Conservation (phyloP, 2,113 vertebrate genomes). For the Proteles cristata region DNA sequence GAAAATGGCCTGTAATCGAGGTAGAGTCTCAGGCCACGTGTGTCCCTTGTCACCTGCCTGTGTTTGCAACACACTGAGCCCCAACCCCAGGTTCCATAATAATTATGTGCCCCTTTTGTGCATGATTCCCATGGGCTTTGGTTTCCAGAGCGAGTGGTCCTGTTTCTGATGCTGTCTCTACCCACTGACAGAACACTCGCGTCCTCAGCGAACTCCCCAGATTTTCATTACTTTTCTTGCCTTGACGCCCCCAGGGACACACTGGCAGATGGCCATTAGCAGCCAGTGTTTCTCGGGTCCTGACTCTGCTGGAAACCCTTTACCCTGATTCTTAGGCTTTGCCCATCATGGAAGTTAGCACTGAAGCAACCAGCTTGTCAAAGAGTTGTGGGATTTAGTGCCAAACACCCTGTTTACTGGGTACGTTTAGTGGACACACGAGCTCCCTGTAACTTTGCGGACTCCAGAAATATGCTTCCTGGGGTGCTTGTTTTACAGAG, state of each 20-base stretch:
- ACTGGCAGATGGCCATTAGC: background rate
- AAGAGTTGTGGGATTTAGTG: background rate
- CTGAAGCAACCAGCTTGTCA: background rate
- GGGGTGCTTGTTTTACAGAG: background rate
- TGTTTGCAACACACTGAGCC: background rate
- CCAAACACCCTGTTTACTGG: background rate
- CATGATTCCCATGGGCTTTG: background rate
- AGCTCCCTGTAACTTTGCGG: background rate
- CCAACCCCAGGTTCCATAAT: background rate
- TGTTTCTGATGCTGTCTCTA: background rate
- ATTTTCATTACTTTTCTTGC: background rate
- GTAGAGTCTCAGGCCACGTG: background rate
- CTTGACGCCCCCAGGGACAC: background rate
- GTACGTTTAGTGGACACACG: background rate
- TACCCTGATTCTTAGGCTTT: background rate
- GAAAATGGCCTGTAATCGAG: background rate
- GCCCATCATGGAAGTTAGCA: background rate
- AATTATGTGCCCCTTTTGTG: background rate
- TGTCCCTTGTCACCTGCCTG: background rate
- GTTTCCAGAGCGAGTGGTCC: background rate
- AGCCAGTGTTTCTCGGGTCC: background rate
- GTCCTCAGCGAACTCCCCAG: background rate
- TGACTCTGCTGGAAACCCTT: background rate
- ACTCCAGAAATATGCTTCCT: background rate
- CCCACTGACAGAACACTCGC: background rate